Evolutionary conservation across 1,140 invertebrate genomes (phyloP), one percentile per base, ranked within the genome.

Genomic region (Psix sp.): DNA sequence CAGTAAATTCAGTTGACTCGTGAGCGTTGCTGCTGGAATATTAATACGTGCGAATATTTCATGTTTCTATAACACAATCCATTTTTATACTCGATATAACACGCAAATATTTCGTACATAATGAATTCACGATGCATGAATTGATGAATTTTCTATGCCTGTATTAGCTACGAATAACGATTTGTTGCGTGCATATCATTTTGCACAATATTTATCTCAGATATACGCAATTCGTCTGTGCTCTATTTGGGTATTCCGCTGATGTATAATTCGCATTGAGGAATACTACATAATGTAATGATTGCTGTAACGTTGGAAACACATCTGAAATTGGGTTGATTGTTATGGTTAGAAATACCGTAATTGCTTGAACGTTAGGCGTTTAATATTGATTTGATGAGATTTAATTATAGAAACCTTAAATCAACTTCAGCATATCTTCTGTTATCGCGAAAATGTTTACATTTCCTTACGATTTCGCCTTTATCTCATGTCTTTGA

Each of bases 231-330:
- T 29, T 29, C 2, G 7, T 2, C 13, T 35, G 33, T 2, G 33
- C 5, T 10, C 33, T 26, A 24, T 33, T 31, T 15, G 13, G 21
- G n/a, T 20, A 31, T 54, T 42, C 15, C 24, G n/a, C 13, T 17
- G 17, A 24, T 39, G 52, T 29, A 21, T 59, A 46, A 17, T 57
- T 18, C 18, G 42, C 20, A 42, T 16, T 43, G 26, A 62, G 16
- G 36, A 62, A 38, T 51, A 62, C 46, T 43, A 43, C 51, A 43
- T 62, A 62, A 62, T 62, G 57, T 62, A 62, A 62, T 35, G 57
- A 51, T 62, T 62, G 57, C 51, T 60, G 45, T 60, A 60, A 59
- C 48, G 46, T 31, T 16, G 31, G 21, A 20, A 60, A 62, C 51
- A 51, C 46, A 9, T 51, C 24, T 36, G 60, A 5, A 65, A 65